These are phyloP conservation scores for Alcis repandata DNA, from an alignment of 2,888 invertebrate species.

Conservation along the genomic window DNA sequence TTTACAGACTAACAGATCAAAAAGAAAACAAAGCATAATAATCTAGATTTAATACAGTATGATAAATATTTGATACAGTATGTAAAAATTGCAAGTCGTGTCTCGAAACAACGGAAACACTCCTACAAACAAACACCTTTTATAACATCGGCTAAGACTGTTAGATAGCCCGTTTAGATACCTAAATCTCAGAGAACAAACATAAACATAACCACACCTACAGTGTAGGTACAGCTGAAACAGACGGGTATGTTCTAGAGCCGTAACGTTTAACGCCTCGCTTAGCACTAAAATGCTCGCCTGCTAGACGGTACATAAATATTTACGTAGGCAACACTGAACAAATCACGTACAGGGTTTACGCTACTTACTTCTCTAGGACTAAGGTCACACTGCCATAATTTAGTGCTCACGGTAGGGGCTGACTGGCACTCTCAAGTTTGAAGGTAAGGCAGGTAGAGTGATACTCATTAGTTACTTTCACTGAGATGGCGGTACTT, in stretches of 20 bases:
- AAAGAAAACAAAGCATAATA: no score
- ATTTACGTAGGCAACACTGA: slow-evolving; percentile 6
- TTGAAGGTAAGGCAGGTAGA: not conserved
- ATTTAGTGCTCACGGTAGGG: not conserved
- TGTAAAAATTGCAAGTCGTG: no score
- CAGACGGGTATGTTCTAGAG: not conserved
- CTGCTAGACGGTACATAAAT: slow-evolving; percentile 8
- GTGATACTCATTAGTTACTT: no score
- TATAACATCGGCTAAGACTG: not conserved
- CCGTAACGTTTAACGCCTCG: slow-evolving; percentile 4
- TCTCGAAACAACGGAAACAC: no score
- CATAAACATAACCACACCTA: not conserved
- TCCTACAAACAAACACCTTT: not conserved
- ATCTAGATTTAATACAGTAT: no score
- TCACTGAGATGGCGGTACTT: no score
- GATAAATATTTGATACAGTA: no score
- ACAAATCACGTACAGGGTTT: slow-evolving; percentile 12
- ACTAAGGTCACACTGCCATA: not conserved
- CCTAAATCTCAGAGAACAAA: not conserved
- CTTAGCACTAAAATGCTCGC: slow-evolving; percentile 5
- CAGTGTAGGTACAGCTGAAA: not conserved
- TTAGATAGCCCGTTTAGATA: not conserved
- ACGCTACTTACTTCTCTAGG: slow-evolving; percentile 9
- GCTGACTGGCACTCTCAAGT: not conserved
- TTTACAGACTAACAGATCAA: no score